A percentile compares a stretch with the other conserved stretches of the same genome.
These are phyloP conservation scores for Daktulosphaira vitifoliae DNA, from an alignment of 1,140 invertebrate species.

Conservation along the genomic window DNA sequence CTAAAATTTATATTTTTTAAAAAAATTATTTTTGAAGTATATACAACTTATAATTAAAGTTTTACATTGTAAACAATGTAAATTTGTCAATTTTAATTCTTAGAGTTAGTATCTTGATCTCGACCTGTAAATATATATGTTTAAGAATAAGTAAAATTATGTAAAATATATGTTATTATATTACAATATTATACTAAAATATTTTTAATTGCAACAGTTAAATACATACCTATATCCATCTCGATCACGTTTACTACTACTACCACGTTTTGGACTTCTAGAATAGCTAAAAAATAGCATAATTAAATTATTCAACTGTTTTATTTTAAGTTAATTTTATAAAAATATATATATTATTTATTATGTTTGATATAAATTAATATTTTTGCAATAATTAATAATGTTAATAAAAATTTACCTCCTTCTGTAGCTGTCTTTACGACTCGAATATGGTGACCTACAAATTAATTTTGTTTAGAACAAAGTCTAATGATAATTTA, in stretches of 20 bases:
- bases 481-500: neutral
- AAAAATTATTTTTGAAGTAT: slow-evolving; percentile 2
- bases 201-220: no score
- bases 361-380: no score
- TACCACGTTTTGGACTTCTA: slow-evolving; percentile 26
- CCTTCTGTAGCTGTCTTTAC: slow-evolving; percentile 30
- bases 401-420: no score
- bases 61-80: slow-evolving; percentile 5
- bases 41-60: slow-evolving; percentile 20
- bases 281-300: slow-evolving; percentile 2
- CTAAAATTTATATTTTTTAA: neutral
- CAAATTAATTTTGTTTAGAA: neutral
- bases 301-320: neutral
- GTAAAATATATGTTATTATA: no score
- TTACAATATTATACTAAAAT: no score
- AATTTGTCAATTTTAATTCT: neutral
- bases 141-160: neutral
- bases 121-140: neutral
- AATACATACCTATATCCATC: slow-evolving; percentile 27
- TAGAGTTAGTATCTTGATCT: slow-evolving; percentile 15
- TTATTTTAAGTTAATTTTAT: neutral
- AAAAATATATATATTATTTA: no score
- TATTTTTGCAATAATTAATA: no score
- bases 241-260: slow-evolving; percentile 22
- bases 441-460: slow-evolving; percentile 17